A percentile compares a stretch with the other conserved stretches of the same genome.
These are phyloP conservation scores for Anguilla japonica DNA, from an alignment of 2,113 vertebrate species.

Conservation along the genomic window DNA sequence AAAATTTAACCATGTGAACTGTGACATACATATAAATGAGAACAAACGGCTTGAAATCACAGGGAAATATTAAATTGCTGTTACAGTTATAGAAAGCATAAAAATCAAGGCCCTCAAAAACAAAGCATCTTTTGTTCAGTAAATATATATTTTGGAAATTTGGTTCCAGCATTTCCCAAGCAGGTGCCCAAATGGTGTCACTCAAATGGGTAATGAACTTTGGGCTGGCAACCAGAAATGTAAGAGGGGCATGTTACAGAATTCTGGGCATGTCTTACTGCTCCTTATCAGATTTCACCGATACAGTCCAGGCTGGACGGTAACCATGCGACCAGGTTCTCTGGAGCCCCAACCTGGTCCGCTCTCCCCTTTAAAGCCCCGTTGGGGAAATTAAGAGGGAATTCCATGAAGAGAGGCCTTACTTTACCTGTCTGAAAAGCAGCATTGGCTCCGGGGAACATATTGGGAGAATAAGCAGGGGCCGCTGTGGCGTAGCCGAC, in stretches of 20 bases:
- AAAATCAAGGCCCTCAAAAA: neutral
- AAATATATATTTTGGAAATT: neutral
- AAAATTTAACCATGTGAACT: neutral
- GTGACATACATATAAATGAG: neutral
- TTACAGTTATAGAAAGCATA: neutral
- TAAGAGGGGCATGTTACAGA: neutral
- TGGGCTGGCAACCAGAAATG: neutral
- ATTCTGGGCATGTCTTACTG: neutral
- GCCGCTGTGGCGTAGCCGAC: constrained; percentile 91
- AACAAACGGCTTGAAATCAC: neutral
- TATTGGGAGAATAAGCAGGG: constrained; percentile 85
- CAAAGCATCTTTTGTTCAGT: too few species aligned
- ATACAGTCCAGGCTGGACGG: neutral
- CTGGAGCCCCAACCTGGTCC: neutral
- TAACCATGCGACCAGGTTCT: neutral
- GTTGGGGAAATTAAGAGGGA: constrained; percentile 12
- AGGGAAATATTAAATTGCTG: neutral
- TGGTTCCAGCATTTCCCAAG: neutral
- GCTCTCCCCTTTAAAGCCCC: neutral
- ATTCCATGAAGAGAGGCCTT: neutral
- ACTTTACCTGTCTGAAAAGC: constrained; percentile 85
- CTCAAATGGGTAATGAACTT: neutral
- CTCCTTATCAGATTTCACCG: neutral
- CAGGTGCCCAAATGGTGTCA: neutral
- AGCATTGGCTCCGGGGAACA: constrained; percentile 91